A percentile compares a stretch with the other conserved stretches of the same genome.
Conservation (phyloP, 2,888 invertebrate species). For the Lithophane socia region DNA sequence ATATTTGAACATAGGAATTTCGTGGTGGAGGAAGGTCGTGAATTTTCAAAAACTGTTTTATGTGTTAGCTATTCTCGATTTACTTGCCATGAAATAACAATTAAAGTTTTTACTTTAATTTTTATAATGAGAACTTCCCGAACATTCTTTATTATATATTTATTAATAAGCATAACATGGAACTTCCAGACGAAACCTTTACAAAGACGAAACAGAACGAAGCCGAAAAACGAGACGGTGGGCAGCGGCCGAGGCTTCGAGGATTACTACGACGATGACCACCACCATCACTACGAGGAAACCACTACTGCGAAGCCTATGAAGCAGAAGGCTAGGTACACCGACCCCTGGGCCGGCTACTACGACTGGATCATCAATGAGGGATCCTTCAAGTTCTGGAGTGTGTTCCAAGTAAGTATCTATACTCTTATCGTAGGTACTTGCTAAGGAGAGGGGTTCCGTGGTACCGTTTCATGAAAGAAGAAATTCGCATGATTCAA, state of each 20-base stretch:
- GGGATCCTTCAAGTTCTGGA: slow-evolving; percentile 97
- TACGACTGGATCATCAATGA: slow-evolving; percentile 97
- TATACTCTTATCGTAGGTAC: background rate
- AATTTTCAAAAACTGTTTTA: too few species aligned
- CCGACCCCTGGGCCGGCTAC: slow-evolving; percentile 95
- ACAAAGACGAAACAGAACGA: slow-evolving; percentile 65
- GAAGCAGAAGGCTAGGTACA: slow-evolving; percentile 90
- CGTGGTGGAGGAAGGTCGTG: too few species aligned
- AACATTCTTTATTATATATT: background rate
- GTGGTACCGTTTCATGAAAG: background rate
- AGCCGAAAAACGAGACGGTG: slow-evolving; percentile 67
- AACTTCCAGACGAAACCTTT: slow-evolving; percentile 68
- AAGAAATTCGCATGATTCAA: too few species aligned
- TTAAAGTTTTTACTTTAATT: too few species aligned
- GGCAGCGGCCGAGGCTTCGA: slow-evolving; percentile 83
- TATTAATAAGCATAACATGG: background rate
- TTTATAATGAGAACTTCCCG: too few species aligned
- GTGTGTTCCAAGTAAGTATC: slow-evolving; percentile 94
- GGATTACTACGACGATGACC: slow-evolving; percentile 87
- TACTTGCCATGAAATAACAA: too few species aligned
- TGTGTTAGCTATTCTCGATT: too few species aligned
- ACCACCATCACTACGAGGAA: slow-evolving; percentile 78
- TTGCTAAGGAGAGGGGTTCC: background rate
- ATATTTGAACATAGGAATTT: too few species aligned
- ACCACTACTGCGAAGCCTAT: slow-evolving; percentile 87